Base-by-base conservation (phyloP, 2,113 vertebrate genomes). In the Thamnaconus septentrionalis region DNA sequence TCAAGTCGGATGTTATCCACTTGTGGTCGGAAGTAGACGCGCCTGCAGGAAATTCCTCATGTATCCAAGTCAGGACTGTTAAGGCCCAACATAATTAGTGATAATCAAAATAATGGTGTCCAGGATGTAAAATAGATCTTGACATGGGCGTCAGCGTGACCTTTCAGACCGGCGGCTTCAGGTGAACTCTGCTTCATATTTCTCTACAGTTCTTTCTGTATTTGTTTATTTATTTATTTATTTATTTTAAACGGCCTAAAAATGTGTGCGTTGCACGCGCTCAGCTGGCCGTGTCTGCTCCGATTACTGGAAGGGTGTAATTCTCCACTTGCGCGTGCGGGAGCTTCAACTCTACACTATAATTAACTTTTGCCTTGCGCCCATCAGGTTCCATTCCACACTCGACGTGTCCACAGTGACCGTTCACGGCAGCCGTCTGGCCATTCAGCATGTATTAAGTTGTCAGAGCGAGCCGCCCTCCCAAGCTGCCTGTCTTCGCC, bases 401-500 rank as follows among this genome's bases (percentile, higher is more conserved):
- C 86, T 85, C 73, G 85, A 89, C 73, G 86, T 83, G 87, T 88
- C 86, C 85, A 81, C 73, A 84, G 88, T 75, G 85, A 81, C 77
- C 82, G 83, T 75, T 89, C 71, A 71, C 84, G 50, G 76, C 73
- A 82, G 63, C 76, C 85, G 76, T 80, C 85, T 85, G 87, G 91
- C 88, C 89, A 91, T 88, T 90, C 89, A 89, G 84, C 86, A 88
- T 91, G 90, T 90, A 91, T 91, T 89, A 91, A 90, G 90, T 86
- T 91, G 91, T 91, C 88, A 90, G 77, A 78, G 79, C 64, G 82
- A 79, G 80, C 87, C 71, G 78, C 83, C 85, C 83, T 83, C 85
- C 84, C 81, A 78, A 82, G 85, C 86, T 71, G 84, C 93, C 93
- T 94, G 94, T 93, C 94, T 89, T 10, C 85, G 66, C 93, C 90